Percentiles rank a stretch among this genome's conserved stretches.
Conservation (phyloP, 92 coral and sea anemone species). For the Bergia puertoricense region DNA sequence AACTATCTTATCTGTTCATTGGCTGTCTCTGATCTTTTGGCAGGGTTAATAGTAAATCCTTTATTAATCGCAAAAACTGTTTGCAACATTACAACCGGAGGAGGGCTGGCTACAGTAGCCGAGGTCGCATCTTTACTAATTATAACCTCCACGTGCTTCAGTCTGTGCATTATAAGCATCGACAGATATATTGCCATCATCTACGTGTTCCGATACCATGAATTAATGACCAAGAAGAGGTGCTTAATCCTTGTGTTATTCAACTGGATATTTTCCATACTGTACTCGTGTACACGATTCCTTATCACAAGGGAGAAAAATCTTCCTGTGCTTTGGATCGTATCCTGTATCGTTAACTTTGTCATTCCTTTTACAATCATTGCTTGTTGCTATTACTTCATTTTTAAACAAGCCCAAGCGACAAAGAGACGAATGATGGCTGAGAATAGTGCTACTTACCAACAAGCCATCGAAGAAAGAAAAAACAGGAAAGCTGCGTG, state of each 20-base stretch:
- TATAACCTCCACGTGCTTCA: not conserved
- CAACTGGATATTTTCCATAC: not conserved
- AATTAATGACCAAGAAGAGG: not conserved
- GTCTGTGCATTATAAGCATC: not conserved
- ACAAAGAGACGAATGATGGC: not conserved
- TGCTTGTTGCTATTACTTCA: slow-evolving; percentile 3
- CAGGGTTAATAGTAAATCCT: slow-evolving; percentile 3
- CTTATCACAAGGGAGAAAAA: not conserved
- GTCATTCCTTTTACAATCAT: not conserved
- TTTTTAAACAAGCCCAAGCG: not conserved
- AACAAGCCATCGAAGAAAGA: not conserved
- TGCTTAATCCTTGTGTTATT: not conserved
- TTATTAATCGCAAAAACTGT: slow-evolving; percentile 4
- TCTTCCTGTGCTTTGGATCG: slow-evolving; percentile 7
- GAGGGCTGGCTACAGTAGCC: not conserved
- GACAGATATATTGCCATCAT: not conserved
- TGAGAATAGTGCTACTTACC: not conserved
- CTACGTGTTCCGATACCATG: not conserved
- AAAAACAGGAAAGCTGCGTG: slow-evolving; percentile 9
- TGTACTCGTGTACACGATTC: not conserved
- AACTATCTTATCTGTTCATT: not conserved
- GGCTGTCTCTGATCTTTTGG: not conserved
- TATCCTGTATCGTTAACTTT: not conserved
- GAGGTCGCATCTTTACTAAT: slow-evolving; percentile 1
- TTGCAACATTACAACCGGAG: slow-evolving; percentile 3